phyloP scores from a whole-genome alignment of 2,113 vertebrate genomes.

The Myiozetetes cayanensis region DNA sequence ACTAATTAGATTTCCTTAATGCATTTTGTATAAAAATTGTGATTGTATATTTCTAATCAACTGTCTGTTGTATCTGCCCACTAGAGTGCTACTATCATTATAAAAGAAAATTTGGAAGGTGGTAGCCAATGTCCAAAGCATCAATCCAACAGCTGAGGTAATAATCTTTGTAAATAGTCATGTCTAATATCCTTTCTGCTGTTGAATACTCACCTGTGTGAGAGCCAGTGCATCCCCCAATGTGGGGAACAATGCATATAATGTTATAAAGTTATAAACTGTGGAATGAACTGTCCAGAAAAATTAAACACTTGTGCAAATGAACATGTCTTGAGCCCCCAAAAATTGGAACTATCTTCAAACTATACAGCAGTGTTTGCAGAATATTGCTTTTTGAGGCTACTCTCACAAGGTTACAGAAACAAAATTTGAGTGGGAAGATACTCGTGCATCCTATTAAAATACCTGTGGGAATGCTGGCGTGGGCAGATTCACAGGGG shows the following conservation, averaged over 20 bases:
- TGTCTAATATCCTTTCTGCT: not conserved
- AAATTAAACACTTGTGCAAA: not conserved
- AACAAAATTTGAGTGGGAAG: not conserved
- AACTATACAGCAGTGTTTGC: not conserved
- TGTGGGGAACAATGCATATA: fast-evolving
- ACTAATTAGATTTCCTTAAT: not conserved
- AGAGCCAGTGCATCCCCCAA: not conserved
- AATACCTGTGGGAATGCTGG: not conserved
- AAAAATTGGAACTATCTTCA: not conserved
- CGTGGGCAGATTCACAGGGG: not conserved
- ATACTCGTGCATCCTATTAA: not conserved
- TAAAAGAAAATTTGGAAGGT: not conserved
- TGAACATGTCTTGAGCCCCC: not conserved
- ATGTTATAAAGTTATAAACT: not conserved
- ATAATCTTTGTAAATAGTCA: not conserved
- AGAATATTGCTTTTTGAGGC: not conserved
- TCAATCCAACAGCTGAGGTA: not conserved
- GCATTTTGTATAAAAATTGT: not conserved
- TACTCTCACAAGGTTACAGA: not conserved
- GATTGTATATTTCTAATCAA: not conserved
- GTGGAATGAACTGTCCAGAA: not conserved
- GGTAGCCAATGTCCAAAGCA: not conserved
- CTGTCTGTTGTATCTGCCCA: not conserved
- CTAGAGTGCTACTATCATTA: not conserved
- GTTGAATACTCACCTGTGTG: not conserved